Percentiles rank a stretch among this genome's conserved stretches.
phyloP scores from a whole-genome alignment of 2,888 invertebrate species.

The Synanthedon myopaeformis region DNA sequence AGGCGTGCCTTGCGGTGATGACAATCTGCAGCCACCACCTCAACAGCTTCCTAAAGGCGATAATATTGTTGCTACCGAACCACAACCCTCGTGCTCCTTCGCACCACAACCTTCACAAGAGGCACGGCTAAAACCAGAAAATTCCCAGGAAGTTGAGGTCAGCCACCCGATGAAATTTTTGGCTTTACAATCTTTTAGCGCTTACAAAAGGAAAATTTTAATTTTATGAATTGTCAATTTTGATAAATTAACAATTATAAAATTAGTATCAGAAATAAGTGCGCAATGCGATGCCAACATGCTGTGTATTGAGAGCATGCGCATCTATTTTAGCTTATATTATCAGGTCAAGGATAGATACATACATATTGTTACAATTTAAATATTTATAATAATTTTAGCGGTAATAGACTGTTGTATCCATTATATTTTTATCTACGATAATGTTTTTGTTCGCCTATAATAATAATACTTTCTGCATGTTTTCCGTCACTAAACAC shows the following conservation, averaged over 20 bases:
- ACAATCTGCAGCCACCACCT: slow-evolving; percentile 24
- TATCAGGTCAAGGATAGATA: slow-evolving; percentile 59
- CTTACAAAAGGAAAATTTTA: not conserved
- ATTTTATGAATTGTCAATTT: not conserved
- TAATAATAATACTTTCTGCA: too few relatives aligned
- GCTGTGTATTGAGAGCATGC: slow-evolving; percentile 49
- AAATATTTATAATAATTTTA: not conserved
- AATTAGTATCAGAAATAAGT: slow-evolving; percentile 25
- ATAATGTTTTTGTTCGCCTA: too few relatives aligned
- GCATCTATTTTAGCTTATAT: slow-evolving; percentile 59
- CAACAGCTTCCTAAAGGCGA: slow-evolving; percentile 22
- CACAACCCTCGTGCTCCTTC: slow-evolving; percentile 57
- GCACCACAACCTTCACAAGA: slow-evolving; percentile 21
- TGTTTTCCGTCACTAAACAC: too few relatives aligned
- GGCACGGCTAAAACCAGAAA: slow-evolving; percentile 47
- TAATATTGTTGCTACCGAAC: slow-evolving; percentile 24
- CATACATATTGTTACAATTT: slow-evolving; percentile 2
- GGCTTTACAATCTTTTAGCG: not conserved
- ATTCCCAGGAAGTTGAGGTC: slow-evolving; percentile 62
- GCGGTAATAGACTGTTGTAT: too few relatives aligned
- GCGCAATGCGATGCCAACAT: slow-evolving; percentile 44
- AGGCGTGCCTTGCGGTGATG: slow-evolving; percentile 22
- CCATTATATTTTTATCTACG: too few relatives aligned
- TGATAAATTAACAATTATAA: slow-evolving; percentile 2
- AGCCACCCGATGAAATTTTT: slow-evolving; percentile 21